A percentile compares a stretch with the other conserved stretches of the same genome.
Conservation (phyloP, 2,888 invertebrate species). For the Euplagia quadripunctaria region DNA sequence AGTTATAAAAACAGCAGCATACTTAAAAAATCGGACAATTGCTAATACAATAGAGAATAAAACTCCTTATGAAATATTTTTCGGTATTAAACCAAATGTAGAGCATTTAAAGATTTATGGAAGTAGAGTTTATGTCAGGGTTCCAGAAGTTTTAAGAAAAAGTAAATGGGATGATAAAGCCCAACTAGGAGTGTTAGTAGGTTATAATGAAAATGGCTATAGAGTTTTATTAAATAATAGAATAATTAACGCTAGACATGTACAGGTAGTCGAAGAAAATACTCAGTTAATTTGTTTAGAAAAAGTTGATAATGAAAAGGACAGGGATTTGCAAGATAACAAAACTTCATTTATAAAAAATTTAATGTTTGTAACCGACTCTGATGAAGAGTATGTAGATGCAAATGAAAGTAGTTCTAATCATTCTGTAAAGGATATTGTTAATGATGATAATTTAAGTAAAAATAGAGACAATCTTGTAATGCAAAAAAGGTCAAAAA, state of each 20-base stretch:
- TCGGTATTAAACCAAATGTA: constrained; percentile 40
- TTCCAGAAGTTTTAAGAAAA: constrained; percentile 4
- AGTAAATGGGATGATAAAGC: constrained; percentile 8
- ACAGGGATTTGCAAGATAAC: too few relatives aligned
- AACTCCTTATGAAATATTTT: constrained; percentile 49
- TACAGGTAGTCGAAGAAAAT: constrained; percentile 2
- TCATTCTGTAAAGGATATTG: background rate
- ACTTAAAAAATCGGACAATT: constrained; percentile 54
- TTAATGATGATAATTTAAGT: background rate
- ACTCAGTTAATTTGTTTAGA: background rate
- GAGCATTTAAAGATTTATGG: constrained; percentile 51
- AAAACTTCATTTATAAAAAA: too few relatives aligned
- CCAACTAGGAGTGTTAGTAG: constrained; percentile 44
- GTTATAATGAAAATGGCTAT: constrained; percentile 53
- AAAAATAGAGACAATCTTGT: too few relatives aligned
- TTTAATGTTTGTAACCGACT: background rate
- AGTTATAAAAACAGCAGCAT: constrained; percentile 50
- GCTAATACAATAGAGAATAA: constrained; percentile 50
- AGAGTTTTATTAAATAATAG: too few relatives aligned
- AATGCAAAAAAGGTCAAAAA: too few relatives aligned
- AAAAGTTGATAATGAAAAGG: too few relatives aligned
- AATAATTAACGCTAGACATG: constrained; percentile 10
- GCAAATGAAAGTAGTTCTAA: too few relatives aligned
- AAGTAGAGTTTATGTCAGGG: constrained; percentile 30
- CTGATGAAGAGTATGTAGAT: background rate